Conservation (phyloP, 2,888 invertebrate species). For the Phengaris arion region DNA sequence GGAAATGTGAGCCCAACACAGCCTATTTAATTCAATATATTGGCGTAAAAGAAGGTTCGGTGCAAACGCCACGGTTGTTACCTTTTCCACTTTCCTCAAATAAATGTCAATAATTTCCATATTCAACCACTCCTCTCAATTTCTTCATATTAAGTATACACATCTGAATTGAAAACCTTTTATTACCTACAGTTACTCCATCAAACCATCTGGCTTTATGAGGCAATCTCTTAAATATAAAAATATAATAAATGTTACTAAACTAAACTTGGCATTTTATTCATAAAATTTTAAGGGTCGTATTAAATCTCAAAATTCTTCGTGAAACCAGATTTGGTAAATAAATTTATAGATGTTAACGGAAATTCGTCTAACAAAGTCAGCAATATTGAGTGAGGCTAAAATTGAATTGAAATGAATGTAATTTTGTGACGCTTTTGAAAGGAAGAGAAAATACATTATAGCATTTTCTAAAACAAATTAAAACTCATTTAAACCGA, state of each 20-base stretch:
- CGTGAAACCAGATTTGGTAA: neutral
- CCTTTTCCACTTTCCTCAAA: slow-evolving; percentile 17
- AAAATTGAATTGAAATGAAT: slow-evolving; percentile 26
- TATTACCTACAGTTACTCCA: neutral
- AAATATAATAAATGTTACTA: too few relatives aligned
- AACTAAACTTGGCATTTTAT: too few relatives aligned
- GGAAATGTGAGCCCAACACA: neutral
- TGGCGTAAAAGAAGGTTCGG: slow-evolving; percentile 19
- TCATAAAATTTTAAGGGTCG: too few relatives aligned
- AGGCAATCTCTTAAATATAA: too few relatives aligned
- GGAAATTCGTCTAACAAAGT: slow-evolving; percentile 10
- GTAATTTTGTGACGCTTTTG: slow-evolving; percentile 22
- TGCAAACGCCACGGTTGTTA: slow-evolving; percentile 20
- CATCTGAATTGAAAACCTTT: neutral
- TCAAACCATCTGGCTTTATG: neutral
- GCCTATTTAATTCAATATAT: slow-evolving; percentile 27
- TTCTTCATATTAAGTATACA: neutral
- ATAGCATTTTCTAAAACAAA: slow-evolving; percentile 20
- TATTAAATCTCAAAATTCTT: neutral
- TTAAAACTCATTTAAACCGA: slow-evolving; percentile 23
- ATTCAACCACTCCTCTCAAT: slow-evolving; percentile 16
- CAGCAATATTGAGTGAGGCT: slow-evolving; percentile 22
- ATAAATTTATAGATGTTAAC: slow-evolving; percentile 3
- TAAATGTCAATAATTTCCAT: slow-evolving; percentile 26
- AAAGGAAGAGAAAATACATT: slow-evolving; percentile 25